These are phyloP conservation scores for Megalopta genalis DNA, from an alignment of 1,140 invertebrate species.

Conservation along the genomic window DNA sequence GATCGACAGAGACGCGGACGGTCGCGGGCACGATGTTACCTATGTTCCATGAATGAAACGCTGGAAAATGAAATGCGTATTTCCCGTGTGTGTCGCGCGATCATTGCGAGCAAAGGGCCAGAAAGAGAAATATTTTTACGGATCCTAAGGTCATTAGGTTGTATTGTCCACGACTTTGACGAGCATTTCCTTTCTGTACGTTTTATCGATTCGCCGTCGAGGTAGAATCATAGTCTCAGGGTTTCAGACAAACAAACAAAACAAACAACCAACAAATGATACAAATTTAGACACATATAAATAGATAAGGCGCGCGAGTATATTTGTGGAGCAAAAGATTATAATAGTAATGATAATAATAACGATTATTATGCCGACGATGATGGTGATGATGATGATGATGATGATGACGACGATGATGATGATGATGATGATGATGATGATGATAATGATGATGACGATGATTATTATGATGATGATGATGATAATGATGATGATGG, in stretches of 20 bases:
- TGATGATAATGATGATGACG: constrained; percentile 21
- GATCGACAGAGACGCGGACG: too few species aligned
- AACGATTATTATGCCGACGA: background rate
- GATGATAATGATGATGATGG: constrained; percentile 1
- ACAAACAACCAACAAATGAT: constrained; percentile 52
- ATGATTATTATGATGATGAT: constrained; percentile 30
- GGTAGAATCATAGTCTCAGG: constrained; percentile 75
- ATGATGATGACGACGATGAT: background rate
- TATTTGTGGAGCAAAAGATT: constrained; percentile 59
- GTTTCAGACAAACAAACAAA: constrained; percentile 68
- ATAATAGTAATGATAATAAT: constrained; percentile 46
- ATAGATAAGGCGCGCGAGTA: constrained; percentile 57
- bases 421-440: constrained; percentile 27
- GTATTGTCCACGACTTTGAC: constrained; percentile 40
- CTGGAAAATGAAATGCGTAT: too few species aligned
- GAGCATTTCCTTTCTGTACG: constrained; percentile 41
- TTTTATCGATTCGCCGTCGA: constrained; percentile 67
- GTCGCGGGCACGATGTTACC: too few species aligned
- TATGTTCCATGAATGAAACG: too few species aligned
- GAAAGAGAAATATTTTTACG: constrained; percentile 50
- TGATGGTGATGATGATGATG: constrained; percentile 2
- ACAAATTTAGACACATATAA: constrained; percentile 62
- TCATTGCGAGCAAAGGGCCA: background rate
- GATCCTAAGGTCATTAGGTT: constrained; percentile 6
- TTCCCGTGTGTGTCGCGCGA: too few species aligned